These are phyloP conservation scores for Campylomormyrus numenius DNA, from an alignment of 2,113 vertebrate species.

Conservation along the genomic window DNA sequence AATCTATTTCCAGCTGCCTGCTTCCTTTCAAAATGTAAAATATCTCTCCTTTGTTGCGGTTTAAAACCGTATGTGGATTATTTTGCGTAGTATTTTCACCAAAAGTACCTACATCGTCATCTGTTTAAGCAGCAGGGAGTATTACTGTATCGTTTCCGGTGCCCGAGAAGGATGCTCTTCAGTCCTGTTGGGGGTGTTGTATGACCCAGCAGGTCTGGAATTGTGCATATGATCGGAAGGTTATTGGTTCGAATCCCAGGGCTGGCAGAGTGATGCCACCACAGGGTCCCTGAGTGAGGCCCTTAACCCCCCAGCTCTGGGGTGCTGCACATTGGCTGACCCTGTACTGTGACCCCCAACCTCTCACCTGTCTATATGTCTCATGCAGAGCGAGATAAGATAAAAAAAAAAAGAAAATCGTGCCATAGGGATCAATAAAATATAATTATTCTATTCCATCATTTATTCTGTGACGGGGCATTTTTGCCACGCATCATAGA, in stretches of 20 bases:
- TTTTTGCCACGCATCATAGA: not conserved
- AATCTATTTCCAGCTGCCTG: not conserved
- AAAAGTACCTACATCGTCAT: not conserved
- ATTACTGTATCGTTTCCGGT: not conserved
- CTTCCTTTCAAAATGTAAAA: not conserved
- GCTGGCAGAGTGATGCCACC: not conserved
- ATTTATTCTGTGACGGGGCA: not conserved
- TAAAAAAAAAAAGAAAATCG: not conserved
- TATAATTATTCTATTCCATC: not conserved
- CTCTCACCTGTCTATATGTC: not conserved
- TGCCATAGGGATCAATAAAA: not conserved
- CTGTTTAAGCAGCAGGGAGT: not conserved
- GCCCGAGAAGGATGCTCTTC: not conserved
- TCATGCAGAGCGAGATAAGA: not conserved
- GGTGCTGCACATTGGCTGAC: not conserved
- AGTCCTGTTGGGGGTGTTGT: not conserved
- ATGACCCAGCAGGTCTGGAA: not conserved
- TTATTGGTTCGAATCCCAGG: not conserved
- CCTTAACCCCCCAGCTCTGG: not conserved
- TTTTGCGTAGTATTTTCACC: not conserved
- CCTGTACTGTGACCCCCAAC: not conserved
- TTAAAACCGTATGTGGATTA: not conserved
- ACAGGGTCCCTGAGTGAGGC: not conserved
- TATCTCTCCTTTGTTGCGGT: not conserved
- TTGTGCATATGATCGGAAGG: not conserved